phyloP scores from a whole-genome alignment of 1,140 invertebrate species.

The Drosophila seguyi region DNA sequence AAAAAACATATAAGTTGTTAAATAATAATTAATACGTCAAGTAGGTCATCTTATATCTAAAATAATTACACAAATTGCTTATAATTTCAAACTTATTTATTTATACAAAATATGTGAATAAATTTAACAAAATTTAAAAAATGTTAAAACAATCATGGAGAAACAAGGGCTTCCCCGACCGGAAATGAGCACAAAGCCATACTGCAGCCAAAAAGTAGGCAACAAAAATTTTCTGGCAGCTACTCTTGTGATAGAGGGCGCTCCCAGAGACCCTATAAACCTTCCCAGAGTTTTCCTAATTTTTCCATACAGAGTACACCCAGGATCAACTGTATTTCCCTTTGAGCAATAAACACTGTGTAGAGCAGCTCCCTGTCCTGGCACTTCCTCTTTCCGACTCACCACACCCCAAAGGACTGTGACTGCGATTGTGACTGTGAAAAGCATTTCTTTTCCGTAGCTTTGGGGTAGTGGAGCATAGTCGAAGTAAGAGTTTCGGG shows the following conservation, averaged over 20 bases:
- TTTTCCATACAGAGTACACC: background rate
- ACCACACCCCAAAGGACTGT: background rate
- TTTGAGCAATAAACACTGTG: background rate
- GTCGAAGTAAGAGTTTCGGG: constrained; percentile 12
- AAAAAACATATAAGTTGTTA: too few species aligned
- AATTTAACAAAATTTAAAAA: too few species aligned
- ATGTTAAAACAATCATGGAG: too few species aligned
- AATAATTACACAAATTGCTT: too few species aligned
- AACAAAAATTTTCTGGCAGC: background rate
- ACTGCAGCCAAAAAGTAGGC: constrained; percentile 14
- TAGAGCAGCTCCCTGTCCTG: background rate
- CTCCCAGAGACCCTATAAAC: background rate
- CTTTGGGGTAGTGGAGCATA: constrained; percentile 78
- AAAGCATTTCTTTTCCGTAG: constrained; percentile 40
- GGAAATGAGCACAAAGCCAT: background rate
- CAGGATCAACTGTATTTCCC: constrained; percentile 1
- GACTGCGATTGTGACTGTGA: background rate
- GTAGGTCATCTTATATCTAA: too few species aligned
- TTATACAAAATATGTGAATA: too few species aligned
- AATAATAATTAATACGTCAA: too few species aligned
- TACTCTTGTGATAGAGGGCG: background rate
- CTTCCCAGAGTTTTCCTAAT: background rate
- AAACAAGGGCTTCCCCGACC: background rate
- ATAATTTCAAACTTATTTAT: too few species aligned
- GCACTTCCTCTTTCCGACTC: constrained; percentile 7